A percentile compares a stretch with the other conserved stretches of the same genome.
phyloP scores from a whole-genome alignment of 2,888 invertebrate species.

The Trachelus tabidus region DNA sequence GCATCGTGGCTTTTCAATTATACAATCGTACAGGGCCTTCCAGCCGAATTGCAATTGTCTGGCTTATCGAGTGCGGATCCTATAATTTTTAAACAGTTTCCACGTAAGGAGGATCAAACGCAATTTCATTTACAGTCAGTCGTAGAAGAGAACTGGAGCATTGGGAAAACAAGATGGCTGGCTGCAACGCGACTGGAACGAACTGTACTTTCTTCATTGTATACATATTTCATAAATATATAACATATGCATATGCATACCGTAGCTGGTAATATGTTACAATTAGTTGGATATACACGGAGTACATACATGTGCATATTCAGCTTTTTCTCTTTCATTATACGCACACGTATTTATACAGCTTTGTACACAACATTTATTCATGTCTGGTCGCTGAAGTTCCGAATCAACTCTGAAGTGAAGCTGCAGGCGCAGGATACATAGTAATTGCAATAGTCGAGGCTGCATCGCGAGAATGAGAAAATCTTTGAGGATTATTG shows the following conservation, averaged over 20 bases:
- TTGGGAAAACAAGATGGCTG: background rate
- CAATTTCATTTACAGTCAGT: background rate
- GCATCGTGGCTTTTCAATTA: background rate
- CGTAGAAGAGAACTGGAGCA: background rate
- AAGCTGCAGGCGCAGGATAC: background rate
- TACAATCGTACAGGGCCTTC: background rate
- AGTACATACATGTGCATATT: background rate
- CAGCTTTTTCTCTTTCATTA: background rate
- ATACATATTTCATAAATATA: background rate
- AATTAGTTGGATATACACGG: background rate
- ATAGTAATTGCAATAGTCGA: background rate
- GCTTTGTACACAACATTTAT: conserved; percentile 3
- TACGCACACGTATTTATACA: background rate
- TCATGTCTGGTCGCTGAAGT: background rate
- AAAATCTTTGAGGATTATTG: background rate
- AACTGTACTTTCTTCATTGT: background rate
- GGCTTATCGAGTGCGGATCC: no score
- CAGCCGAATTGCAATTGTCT: background rate
- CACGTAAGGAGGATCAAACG: background rate
- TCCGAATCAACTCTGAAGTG: background rate
- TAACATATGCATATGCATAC: conserved; percentile 1
- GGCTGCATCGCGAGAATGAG: background rate
- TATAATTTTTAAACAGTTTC: background rate
- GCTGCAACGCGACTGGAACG: background rate
- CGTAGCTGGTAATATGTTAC: background rate